Evolutionary conservation across 2,888 invertebrate genomes (phyloP).

Genomic region (Minunthozetes semirufus): DNA sequence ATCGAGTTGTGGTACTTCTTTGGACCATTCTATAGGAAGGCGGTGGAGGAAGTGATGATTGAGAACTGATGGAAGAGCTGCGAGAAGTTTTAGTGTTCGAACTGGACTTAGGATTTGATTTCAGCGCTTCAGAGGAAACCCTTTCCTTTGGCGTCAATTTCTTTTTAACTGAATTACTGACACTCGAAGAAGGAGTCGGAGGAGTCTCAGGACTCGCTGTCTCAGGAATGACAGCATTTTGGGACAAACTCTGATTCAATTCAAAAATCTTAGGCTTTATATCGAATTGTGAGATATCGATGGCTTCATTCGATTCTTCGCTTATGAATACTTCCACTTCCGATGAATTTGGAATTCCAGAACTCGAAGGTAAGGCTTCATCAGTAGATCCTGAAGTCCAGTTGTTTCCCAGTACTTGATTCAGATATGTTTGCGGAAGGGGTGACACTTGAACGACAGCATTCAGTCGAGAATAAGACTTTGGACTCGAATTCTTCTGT

Average conservation of each 20-base stretch:
- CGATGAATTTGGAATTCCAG: neutral
- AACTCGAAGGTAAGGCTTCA: neutral
- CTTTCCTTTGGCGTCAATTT: too few relatives aligned
- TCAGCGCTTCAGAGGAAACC: neutral
- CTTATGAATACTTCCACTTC: neutral
- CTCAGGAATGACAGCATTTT: neutral
- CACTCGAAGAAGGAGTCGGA: too few relatives aligned
- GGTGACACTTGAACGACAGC: too few relatives aligned
- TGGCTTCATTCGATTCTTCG: neutral
- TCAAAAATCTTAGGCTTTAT: conserved; percentile 9
- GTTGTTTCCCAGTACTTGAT: too few relatives aligned
- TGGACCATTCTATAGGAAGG: neutral
- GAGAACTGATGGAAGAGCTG: neutral
- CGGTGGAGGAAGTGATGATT: neutral
- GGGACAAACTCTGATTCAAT: neutral
- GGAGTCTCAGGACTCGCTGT: too few relatives aligned
- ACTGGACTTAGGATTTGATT: neutral
- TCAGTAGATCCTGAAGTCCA: neutral
- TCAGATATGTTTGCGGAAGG: too few relatives aligned
- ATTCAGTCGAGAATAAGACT: too few relatives aligned
- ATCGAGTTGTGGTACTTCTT: neutral
- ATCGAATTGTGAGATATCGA: neutral
- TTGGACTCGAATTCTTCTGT: too few relatives aligned
- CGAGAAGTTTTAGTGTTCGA: neutral
- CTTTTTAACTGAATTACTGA: too few relatives aligned